These are phyloP conservation scores for Eumerus sabulonum DNA, from an alignment of 2,888 invertebrate species.

Conservation along the genomic window DNA sequence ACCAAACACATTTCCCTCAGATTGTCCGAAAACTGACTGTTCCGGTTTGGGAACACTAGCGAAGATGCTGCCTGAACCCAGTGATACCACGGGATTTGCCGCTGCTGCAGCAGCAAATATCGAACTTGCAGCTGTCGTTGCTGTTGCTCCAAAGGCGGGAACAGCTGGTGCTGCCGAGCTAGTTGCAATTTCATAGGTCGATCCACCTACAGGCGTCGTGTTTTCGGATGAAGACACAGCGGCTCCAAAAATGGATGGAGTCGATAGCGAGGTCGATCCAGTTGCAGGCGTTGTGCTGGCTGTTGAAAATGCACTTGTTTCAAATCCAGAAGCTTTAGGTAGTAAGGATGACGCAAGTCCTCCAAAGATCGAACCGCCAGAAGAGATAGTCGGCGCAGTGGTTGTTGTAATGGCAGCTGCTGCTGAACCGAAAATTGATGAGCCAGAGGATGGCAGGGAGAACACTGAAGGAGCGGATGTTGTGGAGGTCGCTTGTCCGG, in stretches of 20 bases:
- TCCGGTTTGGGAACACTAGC: constrained; percentile 76
- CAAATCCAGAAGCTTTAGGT: no score
- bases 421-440: constrained; percentile 60
- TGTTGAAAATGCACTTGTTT: no score
- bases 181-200: constrained; percentile 9
- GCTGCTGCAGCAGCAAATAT: constrained; percentile 36
- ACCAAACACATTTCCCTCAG: constrained; percentile 34
- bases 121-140: constrained; percentile 14
- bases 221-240: constrained; percentile 42
- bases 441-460: constrained; percentile 38
- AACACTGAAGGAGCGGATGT: constrained; percentile 52
- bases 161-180: constrained; percentile 10
- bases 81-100: constrained; percentile 36
- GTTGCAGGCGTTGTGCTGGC: constrained; percentile 6
- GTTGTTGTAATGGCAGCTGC: constrained; percentile 54
- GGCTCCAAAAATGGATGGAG: constrained; percentile 61
- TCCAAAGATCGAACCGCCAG: constrained; percentile 48
- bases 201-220: constrained; percentile 9
- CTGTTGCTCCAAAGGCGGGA: constrained; percentile 13
- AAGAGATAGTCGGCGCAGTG: constrained; percentile 35
- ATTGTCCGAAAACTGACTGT: constrained; percentile 71
- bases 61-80: constrained; percentile 71
- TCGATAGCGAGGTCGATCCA: constrained; percentile 29
- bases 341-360: constrained; percentile 2
- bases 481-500: constrained; percentile 45